Base-by-base conservation (phyloP, 2,888 invertebrate genomes). In the Phragmatobia fuliginosa region DNA sequence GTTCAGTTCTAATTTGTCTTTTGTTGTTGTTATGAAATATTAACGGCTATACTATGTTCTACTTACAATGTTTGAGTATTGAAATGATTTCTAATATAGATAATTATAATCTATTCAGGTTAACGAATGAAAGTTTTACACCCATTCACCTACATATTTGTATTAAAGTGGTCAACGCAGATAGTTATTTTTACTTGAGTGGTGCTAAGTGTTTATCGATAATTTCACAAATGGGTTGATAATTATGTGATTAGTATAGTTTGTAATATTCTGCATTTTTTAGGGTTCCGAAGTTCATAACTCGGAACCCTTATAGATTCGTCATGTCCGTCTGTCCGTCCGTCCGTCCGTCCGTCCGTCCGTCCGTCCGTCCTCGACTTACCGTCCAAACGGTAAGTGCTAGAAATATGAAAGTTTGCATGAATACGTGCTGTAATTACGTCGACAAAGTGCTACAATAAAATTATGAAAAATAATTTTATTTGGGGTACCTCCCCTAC, bases 21-120 rank as follows among this genome's bases (percentile, higher is more conserved):
- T 25, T 52, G n/a, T 25, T 52, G 14, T 25, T 18, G 52, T 25
- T 52, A 25, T 52, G 25, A 52, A 52, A 10, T 4, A 14, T n/a
- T 25, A 25, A 11, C 25, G 14, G 52, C 25, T 1, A 25, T 0
- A 52, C 25, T 52, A 11, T n/a, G 28, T 28, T 56, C 52, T 52
- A 52, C 10, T 52, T 52, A 52, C 25, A 11, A 3, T n/a, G 10
- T n/a, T 52, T 25, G 52, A 25, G 14, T 25, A 25, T 56, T n/a
- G 49, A 49, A n/a, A 49, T 49, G 49, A n/a, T 10, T 49, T 25
- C 49, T 49, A 49, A 38, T 49, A 63, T 3, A 49, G 45, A 63
- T 63, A 63, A 49, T 32, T 14, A 16, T 45, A 78, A 81, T 79
- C 77, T 73, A 77, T 74, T 36, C 70, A 67, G 78, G 79, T 73